Conservation (phyloP, 2,888 invertebrate genomes). For the Pinctada fucata region DNA sequence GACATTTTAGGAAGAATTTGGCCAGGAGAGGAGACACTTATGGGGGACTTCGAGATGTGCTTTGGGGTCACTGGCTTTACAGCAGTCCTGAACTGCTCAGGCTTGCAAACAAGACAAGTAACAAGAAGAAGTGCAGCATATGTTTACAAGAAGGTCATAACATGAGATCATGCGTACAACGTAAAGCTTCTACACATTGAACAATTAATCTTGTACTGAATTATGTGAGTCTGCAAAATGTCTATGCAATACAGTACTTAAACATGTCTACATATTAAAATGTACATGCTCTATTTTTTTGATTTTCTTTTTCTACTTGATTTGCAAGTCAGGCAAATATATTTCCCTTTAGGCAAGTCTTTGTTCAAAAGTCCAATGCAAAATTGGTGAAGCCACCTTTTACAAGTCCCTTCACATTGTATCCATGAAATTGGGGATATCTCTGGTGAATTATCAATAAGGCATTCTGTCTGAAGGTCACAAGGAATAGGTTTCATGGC, state of each 20-base stretch:
- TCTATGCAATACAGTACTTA: no score
- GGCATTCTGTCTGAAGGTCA: conserved; percentile 14
- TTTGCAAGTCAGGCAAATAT: no score
- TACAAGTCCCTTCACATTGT: conserved; percentile 13
- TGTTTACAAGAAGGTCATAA: neutral
- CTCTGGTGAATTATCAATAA: conserved; percentile 11
- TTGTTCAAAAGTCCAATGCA: neutral
- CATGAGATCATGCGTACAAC: neutral
- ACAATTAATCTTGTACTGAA: no score
- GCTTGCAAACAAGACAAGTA: neutral
- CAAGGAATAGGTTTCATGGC: conserved; percentile 19
- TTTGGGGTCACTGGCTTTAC: neutral
- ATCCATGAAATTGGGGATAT: conserved; percentile 18
- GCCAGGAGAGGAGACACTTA: neutral
- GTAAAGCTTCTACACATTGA: no score
- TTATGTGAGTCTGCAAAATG: no score
- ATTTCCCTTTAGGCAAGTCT: no score
- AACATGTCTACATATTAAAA: no score
- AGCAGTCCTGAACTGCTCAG: neutral
- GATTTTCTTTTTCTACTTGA: no score
- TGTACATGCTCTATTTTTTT: no score
- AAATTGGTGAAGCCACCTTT: conserved; percentile 22
- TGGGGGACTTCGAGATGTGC: neutral
- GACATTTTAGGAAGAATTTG: neutral
- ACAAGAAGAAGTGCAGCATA: neutral